Evolutionary conservation across 2,888 invertebrate genomes (phyloP).

Genomic region (Boloria euphrosyne): DNA sequence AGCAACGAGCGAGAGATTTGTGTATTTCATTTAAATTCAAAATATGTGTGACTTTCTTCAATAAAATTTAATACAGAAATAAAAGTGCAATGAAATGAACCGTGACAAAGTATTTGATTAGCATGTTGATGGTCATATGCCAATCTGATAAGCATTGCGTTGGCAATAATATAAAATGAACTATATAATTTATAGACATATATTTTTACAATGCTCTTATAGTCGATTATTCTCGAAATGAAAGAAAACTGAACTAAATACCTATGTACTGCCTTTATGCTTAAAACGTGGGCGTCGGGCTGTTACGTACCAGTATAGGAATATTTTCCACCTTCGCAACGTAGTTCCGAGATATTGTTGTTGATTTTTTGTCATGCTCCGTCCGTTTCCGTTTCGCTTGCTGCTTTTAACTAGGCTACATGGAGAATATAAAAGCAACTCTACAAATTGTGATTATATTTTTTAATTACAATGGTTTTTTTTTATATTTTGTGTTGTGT

Average conservation of each 20-base stretch:
- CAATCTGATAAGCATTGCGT: slow-evolving; percentile 28
- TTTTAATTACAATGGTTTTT: no score
- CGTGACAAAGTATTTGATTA: slow-evolving; percentile 29
- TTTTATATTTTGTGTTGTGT: no score
- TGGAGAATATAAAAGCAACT: not conserved
- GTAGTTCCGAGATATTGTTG: not conserved
- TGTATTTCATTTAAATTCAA: not conserved
- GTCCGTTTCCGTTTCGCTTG: not conserved
- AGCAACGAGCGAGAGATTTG: slow-evolving; percentile 12
- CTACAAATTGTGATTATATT: no score
- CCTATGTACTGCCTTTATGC: slow-evolving; percentile 8
- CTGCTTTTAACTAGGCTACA: not conserved
- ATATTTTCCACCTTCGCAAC: not conserved
- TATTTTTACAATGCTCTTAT: slow-evolving; percentile 1
- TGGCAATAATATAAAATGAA: slow-evolving; percentile 7
- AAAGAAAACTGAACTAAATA: slow-evolving; percentile 3
- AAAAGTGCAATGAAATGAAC: slow-evolving; percentile 16
- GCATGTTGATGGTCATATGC: slow-evolving; percentile 24
- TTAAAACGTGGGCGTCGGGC: slow-evolving; percentile 3
- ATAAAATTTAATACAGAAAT: not conserved
- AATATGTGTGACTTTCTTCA: not conserved
- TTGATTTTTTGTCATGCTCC: not conserved
- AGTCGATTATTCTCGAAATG: slow-evolving; percentile 3
- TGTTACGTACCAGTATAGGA: not conserved
- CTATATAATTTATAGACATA: slow-evolving; percentile 7